Evolutionary conservation across 1,140 invertebrate genomes (phyloP).

Genomic region (Lordiphosa mommai): DNA sequence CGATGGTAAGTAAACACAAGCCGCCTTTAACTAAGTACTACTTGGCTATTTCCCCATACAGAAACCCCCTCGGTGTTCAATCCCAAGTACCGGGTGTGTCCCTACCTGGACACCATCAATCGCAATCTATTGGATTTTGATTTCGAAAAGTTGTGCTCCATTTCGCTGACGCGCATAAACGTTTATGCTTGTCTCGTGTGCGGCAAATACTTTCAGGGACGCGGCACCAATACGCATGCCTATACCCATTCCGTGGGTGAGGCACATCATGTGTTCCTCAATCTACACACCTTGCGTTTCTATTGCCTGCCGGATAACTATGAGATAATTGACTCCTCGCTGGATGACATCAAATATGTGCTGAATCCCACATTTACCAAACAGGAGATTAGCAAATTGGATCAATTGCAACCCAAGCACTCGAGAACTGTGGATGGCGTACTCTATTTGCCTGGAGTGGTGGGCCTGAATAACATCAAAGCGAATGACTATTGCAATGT

Average conservation of each 20-base stretch:
- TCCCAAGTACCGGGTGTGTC: slow-evolving; percentile 84
- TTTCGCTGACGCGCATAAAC: slow-evolving; percentile 98
- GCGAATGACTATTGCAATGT: slow-evolving; percentile 99
- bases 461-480: slow-evolving; percentile 99
- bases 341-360: slow-evolving; percentile 99
- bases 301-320: slow-evolving; percentile 99
- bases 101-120: slow-evolving; percentile 98
- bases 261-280: slow-evolving; percentile 98
- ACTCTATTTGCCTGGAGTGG: slow-evolving; percentile 97
- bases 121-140: slow-evolving; percentile 99
- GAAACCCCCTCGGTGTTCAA: slow-evolving; percentile 78
- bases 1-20: slow-evolving; percentile 33
- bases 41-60: background rate
- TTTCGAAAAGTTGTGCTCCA: slow-evolving; percentile 99
- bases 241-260: slow-evolving; percentile 99
- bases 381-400: slow-evolving; percentile 87
- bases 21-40: background rate
- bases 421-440: slow-evolving; percentile 96
- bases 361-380: slow-evolving; percentile 97
- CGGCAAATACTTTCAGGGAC: slow-evolving; percentile 99
- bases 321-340: slow-evolving; percentile 98
- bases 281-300: slow-evolving; percentile 98
- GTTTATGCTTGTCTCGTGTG: slow-evolving; percentile 99
- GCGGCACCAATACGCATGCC: slow-evolving; percentile 98
- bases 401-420: slow-evolving; percentile 89